A percentile compares a stretch with the other conserved stretches of the same genome.
phyloP scores from a whole-genome alignment of 2,113 vertebrate species.

The Podarcis raffonei region DNA sequence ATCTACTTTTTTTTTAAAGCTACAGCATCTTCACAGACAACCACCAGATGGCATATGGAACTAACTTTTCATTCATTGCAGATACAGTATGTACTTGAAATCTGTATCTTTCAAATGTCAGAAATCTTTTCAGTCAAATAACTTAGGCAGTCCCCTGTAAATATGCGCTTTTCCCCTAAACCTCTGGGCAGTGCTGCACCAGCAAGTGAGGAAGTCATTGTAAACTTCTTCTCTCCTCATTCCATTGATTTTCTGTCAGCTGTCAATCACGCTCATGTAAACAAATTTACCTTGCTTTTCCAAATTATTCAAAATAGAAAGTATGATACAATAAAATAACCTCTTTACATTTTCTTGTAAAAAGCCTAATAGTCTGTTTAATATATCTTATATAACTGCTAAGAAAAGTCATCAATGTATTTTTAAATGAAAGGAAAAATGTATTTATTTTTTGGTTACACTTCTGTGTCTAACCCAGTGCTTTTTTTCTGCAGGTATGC shows the following conservation, averaged over 20 bases:
- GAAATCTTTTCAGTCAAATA: not conserved
- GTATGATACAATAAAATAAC: not conserved
- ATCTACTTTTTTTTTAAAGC: not conserved
- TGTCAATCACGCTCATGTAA: not conserved
- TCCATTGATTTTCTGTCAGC: too few relatives aligned
- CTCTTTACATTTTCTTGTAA: not conserved
- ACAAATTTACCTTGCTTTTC: not conserved
- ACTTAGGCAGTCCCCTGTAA: not conserved
- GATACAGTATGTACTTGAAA: not conserved
- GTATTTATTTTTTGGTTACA: not conserved
- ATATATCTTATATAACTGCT: not conserved
- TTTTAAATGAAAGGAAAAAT: too few relatives aligned
- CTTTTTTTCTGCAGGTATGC: too few relatives aligned
- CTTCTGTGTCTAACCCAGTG: too few relatives aligned
- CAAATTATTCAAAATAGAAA: not conserved
- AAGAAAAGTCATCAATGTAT: not conserved
- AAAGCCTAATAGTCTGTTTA: too few relatives aligned
- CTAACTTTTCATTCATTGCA: not conserved
- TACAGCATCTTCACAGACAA: not conserved
- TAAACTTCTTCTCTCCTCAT: too few relatives aligned
- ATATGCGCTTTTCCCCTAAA: too few relatives aligned
- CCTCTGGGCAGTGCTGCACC: too few relatives aligned
- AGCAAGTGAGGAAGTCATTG: not conserved
- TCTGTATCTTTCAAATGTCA: not conserved
- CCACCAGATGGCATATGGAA: slow-evolving; percentile 22